Evolutionary conservation across 1,140 invertebrate species (phyloP).

Genomic region (fruit fly (Drosophila melanogaster)): DNA sequence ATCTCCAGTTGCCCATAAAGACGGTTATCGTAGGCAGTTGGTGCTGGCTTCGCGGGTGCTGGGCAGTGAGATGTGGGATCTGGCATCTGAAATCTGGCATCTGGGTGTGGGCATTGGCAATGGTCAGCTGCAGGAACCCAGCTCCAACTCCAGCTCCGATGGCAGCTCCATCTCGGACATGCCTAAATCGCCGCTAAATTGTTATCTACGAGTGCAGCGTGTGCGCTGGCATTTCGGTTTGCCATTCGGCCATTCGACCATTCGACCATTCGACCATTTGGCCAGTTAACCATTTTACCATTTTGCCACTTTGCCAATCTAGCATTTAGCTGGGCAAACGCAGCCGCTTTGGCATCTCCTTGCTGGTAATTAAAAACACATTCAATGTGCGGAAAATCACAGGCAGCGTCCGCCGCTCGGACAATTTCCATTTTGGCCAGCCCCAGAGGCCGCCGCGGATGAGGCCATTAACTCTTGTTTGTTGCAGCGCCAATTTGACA

Average conservation of each 20-base stretch:
- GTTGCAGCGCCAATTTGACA: slow-evolving; percentile 72
- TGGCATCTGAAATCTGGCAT: slow-evolving; percentile 38
- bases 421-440: slow-evolving; percentile 66
- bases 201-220: slow-evolving; percentile 82
- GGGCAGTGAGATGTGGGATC: slow-evolving; percentile 49
- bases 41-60: slow-evolving; percentile 60
- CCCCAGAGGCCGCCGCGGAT: slow-evolving; percentile 36
- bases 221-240: slow-evolving; percentile 71
- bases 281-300: slow-evolving; percentile 23
- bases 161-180: slow-evolving; percentile 60
- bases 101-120: slow-evolving; percentile 38
- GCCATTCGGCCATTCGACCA: slow-evolving; percentile 39
- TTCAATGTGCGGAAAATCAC: slow-evolving; percentile 83
- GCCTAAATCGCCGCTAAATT: slow-evolving; percentile 82
- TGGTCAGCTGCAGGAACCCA: slow-evolving; percentile 1
- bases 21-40: slow-evolving; percentile 1
- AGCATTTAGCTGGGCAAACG: slow-evolving; percentile 21
- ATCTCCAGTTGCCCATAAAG: slow-evolving; percentile 15
- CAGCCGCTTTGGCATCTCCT: slow-evolving; percentile 54
- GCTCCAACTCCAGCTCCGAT: not conserved
- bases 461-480: slow-evolving; percentile 76
- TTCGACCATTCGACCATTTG: slow-evolving; percentile 32
- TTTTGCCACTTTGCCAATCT: slow-evolving; percentile 42
- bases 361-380: slow-evolving; percentile 78
- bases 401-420: slow-evolving; percentile 42